These are phyloP conservation scores for Mola mola DNA, from an alignment of 2,113 vertebrate genomes.

Conservation along the genomic window DNA sequence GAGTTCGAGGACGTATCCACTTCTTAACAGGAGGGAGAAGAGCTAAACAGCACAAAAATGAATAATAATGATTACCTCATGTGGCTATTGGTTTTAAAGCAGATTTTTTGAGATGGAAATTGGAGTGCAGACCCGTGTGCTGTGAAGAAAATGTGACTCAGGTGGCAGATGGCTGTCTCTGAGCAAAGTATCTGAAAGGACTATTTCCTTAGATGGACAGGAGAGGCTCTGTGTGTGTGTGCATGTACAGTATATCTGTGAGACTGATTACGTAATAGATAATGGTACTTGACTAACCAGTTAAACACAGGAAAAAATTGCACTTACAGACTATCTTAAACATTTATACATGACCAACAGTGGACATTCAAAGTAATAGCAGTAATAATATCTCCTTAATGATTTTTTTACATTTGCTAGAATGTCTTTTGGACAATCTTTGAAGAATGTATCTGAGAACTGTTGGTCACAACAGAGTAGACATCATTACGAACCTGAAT, in stretches of 20 bases:
- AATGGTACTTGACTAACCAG: conserved; percentile 24
- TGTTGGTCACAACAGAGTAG: too few relatives aligned
- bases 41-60: conserved; percentile 56
- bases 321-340: neutral
- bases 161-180: conserved; percentile 39
- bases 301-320: conserved; percentile 18
- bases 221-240: neutral
- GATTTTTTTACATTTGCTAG: conserved; percentile 17
- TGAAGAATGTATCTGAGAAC: too few relatives aligned
- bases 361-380: neutral
- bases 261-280: conserved; percentile 31
- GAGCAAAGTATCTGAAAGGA: conserved; percentile 30
- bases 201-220: conserved; percentile 5
- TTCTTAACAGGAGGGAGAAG: conserved; percentile 70
- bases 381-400: too few relatives aligned
- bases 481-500: too few relatives aligned
- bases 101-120: too few relatives aligned
- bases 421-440: conserved; percentile 6
- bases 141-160: conserved; percentile 45
- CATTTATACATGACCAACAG: neutral
- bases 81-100: too few relatives aligned
- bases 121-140: conserved; percentile 35
- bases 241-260: neutral
- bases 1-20: conserved; percentile 35
- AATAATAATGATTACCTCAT: too few relatives aligned